These are phyloP conservation scores for Calonectris borealis DNA, from an alignment of 2,113 vertebrate species.

Conservation along the genomic window DNA sequence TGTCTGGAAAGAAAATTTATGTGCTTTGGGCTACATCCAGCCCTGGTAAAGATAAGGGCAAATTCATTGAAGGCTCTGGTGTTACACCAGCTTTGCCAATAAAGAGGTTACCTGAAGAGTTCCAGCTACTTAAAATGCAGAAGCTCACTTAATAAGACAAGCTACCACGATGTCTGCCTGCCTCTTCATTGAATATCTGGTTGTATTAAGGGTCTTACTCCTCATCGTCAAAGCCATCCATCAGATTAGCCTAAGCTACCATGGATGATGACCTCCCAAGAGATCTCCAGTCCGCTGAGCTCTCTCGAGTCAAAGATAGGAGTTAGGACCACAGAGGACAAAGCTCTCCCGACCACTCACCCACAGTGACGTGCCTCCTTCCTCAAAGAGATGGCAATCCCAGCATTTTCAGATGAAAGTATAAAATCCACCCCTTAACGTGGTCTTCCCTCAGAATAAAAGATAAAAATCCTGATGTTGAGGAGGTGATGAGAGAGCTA, in stretches of 20 bases:
- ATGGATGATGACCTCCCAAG: neutral
- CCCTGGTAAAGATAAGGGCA: neutral
- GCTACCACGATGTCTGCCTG: neutral
- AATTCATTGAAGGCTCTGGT: neutral
- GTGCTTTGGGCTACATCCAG: neutral
- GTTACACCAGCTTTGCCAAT: neutral
- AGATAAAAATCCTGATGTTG: neutral
- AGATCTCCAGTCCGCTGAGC: neutral
- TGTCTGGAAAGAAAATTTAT: neutral
- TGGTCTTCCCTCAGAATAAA: neutral
- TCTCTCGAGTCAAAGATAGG: neutral
- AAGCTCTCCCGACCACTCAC: neutral
- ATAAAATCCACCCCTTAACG: neutral
- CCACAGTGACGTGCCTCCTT: neutral
- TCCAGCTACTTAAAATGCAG: neutral
- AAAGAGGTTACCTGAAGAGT: neutral
- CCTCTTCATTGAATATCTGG: neutral
- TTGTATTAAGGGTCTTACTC: neutral
- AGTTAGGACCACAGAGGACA: neutral
- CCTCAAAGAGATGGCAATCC: neutral
- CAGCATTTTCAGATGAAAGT: neutral
- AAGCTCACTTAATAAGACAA: neutral
- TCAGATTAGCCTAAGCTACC: neutral
- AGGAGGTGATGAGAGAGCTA: constrained; percentile 7
- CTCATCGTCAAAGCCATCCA: neutral